These are phyloP conservation scores for Canis aureus DNA, from an alignment of 2,113 vertebrate genomes.

Conservation along the genomic window DNA sequence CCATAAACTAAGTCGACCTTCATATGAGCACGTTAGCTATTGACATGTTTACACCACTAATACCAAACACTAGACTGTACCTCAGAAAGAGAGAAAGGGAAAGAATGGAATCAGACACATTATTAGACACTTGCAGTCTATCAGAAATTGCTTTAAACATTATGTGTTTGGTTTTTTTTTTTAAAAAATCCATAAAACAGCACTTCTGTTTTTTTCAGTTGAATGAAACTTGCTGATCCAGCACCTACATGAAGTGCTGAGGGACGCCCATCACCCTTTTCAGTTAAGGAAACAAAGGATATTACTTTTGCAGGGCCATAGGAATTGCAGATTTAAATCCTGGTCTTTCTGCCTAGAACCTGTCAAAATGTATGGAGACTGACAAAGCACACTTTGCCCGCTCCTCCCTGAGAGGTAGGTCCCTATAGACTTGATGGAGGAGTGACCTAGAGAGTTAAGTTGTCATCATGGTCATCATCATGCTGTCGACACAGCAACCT, in stretches of 20 bases:
- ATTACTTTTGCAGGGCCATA: neutral
- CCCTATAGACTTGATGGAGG: neutral
- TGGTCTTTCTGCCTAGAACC: conserved; percentile 10
- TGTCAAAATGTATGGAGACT: neutral
- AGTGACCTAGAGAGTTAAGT: neutral
- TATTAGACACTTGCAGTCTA: neutral
- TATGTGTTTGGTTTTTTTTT: neutral
- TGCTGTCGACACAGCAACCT: neutral
- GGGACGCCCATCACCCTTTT: neutral
- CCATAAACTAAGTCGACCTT: neutral
- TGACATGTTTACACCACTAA: neutral
- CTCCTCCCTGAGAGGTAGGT: neutral
- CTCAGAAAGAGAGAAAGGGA: neutral
- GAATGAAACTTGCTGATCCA: neutral
- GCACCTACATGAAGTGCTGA: neutral
- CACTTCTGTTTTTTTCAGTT: conserved; percentile 13
- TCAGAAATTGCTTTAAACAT: neutral
- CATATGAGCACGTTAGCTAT: neutral
- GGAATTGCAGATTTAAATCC: neutral
- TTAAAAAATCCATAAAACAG: neutral
- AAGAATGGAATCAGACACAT: neutral
- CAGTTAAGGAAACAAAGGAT: neutral
- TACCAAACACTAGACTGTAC: neutral
- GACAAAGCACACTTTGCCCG: neutral
- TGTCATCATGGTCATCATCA: neutral